Evolutionary conservation across 2,797 vertebrate species (phyloP), one percentile per base, ranked within the genome.

Genomic region (Adrianichthys oophorus): DNA sequence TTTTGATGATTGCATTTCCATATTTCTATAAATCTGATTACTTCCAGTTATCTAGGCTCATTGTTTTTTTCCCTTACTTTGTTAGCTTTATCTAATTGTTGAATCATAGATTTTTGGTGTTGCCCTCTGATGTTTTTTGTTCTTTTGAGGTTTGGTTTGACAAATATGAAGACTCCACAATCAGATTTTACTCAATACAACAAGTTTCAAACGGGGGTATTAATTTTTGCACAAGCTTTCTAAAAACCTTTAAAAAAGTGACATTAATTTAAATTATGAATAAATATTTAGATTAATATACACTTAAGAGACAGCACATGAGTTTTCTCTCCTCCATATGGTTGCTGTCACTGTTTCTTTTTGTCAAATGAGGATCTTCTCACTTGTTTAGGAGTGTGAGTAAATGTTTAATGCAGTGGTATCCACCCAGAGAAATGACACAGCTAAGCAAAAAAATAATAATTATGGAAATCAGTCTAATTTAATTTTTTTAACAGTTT

Each of bases 371-470:
- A 87, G 80, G 80, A 80, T 65, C 85, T 58, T 77, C 83, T 82
- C 65, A 74, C 76, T 78, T 69, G 76, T 82, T 80, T 79, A 82
- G 75, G 71, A 78, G 73, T 83, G 83, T 88, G 84, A 87, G 78
- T 89, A 83, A 79, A 78, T 84, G 89, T 90, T 87, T 87, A 92
- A 91, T 89, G 76, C 88, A 85, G 90, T 83, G 89, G 88, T 91
- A 92, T 83, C 83, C 83, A 93, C 93, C 90, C 91, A 90, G 95
- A 97, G 91, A 98, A 98, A 97, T 97, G 93, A 96, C 92, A 51
- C 71, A 65, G 82, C 68, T 72, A 83, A 87, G 79, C 54, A 24
- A 68, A 54, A 72, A 5, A 73, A 62, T 58, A 41, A 61, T 26
- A 26, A 26, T 5, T 21, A 74, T 42, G 18, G 17, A 59, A 55